Percentiles rank a stretch among this genome's conserved stretches.
These are phyloP conservation scores for Pheosia tremula DNA, from an alignment of 2,888 invertebrate genomes.

Conservation along the genomic window DNA sequence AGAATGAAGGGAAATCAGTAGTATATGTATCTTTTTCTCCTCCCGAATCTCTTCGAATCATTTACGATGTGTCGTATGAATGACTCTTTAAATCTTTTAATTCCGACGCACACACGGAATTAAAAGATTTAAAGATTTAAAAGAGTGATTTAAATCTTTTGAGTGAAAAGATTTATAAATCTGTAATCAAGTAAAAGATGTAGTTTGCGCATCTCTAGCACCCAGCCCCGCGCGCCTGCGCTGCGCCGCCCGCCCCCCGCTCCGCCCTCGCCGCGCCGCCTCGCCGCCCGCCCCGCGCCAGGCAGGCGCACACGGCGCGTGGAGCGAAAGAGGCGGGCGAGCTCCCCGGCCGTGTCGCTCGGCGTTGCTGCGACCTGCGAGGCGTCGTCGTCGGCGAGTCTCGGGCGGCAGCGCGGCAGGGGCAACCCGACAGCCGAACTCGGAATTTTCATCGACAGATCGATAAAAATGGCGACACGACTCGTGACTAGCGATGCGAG, in stretches of 20 bases:
- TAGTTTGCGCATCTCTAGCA: too few relatives aligned
- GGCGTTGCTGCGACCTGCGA: slow-evolving; percentile 2
- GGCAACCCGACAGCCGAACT: slow-evolving; percentile 29
- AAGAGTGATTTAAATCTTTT: too few relatives aligned
- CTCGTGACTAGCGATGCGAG: slow-evolving; percentile 44
- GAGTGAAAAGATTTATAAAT: too few relatives aligned
- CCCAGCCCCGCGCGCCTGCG: slow-evolving; percentile 61
- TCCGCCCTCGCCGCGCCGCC: slow-evolving; percentile 56
- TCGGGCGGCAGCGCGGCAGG: slow-evolving; percentile 17
- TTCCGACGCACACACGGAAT: too few relatives aligned
- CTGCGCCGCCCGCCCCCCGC: slow-evolving; percentile 51
- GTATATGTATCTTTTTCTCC: too few relatives aligned
- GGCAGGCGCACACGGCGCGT: slow-evolving; percentile 32
- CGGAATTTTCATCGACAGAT: slow-evolving; percentile 48
- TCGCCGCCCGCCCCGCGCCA: slow-evolving; percentile 43
- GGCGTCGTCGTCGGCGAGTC: not conserved
- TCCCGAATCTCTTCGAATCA: too few relatives aligned
- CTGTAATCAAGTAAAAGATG: too few relatives aligned
- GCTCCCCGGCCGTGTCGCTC: slow-evolving; percentile 7
- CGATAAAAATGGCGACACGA: slow-evolving; percentile 64
- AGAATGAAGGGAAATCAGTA: too few relatives aligned
- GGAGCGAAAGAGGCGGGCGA: slow-evolving; percentile 10
- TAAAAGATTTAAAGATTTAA: too few relatives aligned
- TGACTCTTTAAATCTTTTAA: too few relatives aligned
- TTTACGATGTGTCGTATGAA: too few relatives aligned